phyloP scores from a whole-genome alignment of 2,888 invertebrate genomes.

The Sminthurinus aureus region DNA sequence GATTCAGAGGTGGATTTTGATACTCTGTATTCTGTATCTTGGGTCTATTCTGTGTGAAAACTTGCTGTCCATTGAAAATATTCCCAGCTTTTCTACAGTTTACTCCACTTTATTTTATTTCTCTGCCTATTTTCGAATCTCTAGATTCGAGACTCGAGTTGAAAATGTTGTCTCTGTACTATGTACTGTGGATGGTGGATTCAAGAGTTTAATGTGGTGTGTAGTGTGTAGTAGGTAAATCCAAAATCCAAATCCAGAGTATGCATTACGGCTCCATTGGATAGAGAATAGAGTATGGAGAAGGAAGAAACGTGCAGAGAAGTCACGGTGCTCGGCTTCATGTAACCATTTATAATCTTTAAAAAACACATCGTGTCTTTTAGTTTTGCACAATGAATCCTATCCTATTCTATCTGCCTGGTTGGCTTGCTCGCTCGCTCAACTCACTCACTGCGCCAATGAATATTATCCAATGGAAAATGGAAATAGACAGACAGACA shows the following conservation, averaged over 20 bases:
- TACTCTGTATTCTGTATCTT: no score
- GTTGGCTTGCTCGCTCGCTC: background rate
- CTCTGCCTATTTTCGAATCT: no score
- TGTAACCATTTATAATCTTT: slow-evolving; percentile 35
- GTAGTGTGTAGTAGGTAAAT: no score
- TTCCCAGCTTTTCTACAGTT: background rate
- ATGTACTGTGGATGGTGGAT: no score
- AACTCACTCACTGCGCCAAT: background rate
- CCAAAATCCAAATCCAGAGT: no score
- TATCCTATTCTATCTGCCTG: background rate
- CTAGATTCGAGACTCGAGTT: no score
- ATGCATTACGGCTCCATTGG: no score
- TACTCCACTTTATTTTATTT: no score
- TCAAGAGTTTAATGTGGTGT: no score
- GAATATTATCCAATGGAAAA: slow-evolving; percentile 7
- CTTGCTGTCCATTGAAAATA: background rate
- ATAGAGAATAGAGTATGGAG: background rate
- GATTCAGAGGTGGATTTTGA: background rate
- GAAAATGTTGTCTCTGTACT: no score
- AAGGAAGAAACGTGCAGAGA: slow-evolving; percentile 24
- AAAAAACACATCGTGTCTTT: slow-evolving; percentile 40
- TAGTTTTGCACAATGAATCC: slow-evolving; percentile 34
- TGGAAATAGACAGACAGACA: background rate
- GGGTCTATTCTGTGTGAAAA: no score
- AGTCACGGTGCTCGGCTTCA: slow-evolving; percentile 39